Conservation (phyloP, 2,888 invertebrate species). For the Frankliniella intonsa region DNA sequence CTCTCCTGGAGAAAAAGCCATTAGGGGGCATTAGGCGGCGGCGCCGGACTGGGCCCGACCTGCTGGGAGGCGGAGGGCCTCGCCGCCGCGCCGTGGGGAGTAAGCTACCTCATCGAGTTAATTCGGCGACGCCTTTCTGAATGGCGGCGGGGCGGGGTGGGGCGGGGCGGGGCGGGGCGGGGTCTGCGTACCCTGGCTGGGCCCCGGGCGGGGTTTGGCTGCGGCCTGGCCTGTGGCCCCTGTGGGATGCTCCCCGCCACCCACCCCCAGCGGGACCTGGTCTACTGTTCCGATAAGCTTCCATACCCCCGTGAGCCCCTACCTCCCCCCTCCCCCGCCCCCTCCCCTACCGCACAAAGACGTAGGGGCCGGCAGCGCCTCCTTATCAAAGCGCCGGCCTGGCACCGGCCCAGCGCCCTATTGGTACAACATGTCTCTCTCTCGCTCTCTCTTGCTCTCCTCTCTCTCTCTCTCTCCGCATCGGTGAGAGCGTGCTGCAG, state of each 20-base stretch:
- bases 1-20: background rate
- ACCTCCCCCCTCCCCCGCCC: no score
- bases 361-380: no score
- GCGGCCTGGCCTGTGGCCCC: conserved; percentile 5
- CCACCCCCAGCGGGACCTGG: no score
- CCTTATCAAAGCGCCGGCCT: no score
- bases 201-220: background rate
- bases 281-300: no score
- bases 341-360: no score
- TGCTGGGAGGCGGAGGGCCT: background rate
- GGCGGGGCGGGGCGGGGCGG: no score
- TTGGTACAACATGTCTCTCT: background rate
- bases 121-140: background rate
- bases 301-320: no score
- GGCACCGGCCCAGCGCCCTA: background rate
- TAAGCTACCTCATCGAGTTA: conserved; percentile 26
- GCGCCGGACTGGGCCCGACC: background rate
- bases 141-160: background rate
- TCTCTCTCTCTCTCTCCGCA: conserved; percentile 4
- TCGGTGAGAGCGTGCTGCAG: background rate
- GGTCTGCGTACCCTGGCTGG: background rate
- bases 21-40: background rate
- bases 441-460: background rate
- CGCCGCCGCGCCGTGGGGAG: background rate
- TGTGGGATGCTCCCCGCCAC: background rate